phyloP scores from a whole-genome alignment of 1,140 invertebrate genomes.

The Aleiodes sp. region DNA sequence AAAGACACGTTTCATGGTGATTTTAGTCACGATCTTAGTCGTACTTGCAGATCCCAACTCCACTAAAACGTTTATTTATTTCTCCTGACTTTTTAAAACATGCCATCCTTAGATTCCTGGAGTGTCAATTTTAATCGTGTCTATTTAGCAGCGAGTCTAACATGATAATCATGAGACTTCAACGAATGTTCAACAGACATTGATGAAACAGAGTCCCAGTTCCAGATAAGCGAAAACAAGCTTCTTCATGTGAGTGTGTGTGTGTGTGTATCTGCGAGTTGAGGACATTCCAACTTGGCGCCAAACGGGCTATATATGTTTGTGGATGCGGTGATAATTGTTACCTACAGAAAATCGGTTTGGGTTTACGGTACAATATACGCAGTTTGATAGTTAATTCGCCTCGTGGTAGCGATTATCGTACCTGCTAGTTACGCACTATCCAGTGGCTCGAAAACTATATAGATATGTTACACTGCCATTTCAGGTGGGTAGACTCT shows the following conservation, averaged over 20 bases:
- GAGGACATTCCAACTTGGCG: no score
- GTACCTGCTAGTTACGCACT: slow-evolving; percentile 42
- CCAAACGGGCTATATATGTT: background rate
- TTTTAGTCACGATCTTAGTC: background rate
- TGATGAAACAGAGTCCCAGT: no score
- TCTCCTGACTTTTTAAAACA: no score
- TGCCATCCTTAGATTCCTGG: no score
- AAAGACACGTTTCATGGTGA: background rate
- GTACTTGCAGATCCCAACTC: background rate
- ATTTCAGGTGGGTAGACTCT: slow-evolving; percentile 22
- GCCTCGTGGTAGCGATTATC: slow-evolving; percentile 46
- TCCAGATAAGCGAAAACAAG: no score
- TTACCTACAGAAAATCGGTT: slow-evolving; percentile 30
- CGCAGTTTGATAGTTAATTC: slow-evolving; percentile 51
- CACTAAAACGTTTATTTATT: background rate
- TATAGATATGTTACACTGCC: no score
- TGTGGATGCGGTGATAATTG: background rate
- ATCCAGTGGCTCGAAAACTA: slow-evolving; percentile 28
- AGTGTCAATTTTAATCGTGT: background rate
- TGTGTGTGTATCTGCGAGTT: slow-evolving; percentile 11
- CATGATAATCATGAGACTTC: slow-evolving; percentile 6
- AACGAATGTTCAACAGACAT: background rate
- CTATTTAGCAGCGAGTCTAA: background rate
- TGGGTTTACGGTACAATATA: background rate
- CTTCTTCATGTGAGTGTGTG: no score